Evolutionary conservation across 2,113 vertebrate species (phyloP).

Genomic region (Dipodomys ordii): DNA sequence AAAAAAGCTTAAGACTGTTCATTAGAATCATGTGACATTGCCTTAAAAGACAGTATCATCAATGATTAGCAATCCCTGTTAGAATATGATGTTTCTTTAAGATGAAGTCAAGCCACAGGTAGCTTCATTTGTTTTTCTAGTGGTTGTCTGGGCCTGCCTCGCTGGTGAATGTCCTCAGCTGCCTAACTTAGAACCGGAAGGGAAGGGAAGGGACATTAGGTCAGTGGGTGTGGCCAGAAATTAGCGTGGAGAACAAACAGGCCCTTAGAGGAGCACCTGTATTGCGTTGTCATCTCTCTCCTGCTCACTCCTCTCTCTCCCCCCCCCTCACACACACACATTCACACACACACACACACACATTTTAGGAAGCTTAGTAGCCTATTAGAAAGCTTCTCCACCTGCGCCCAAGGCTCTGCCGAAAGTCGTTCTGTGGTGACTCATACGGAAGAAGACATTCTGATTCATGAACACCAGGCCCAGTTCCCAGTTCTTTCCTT

Average conservation of each 20-base stretch:
- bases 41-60: background rate
- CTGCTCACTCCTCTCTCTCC: too few species aligned
- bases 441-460: conserved; percentile 49
- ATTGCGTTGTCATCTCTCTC: background rate
- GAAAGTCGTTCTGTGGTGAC: conserved; percentile 48
- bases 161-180: conserved; percentile 27
- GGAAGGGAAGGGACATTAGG: conserved; percentile 53
- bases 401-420: background rate
- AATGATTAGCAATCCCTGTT: background rate
- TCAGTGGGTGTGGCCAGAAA: conserved; percentile 44
- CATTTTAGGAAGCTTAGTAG: conserved; percentile 14
- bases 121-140: conserved; percentile 12
- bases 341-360: too few species aligned
- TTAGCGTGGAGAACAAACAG: background rate
- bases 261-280: background rate
- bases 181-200: conserved; percentile 35
- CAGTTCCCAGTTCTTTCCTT: background rate
- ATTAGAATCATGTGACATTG: background rate
- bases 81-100: background rate
- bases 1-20: background rate
- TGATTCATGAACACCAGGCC: conserved; percentile 34
- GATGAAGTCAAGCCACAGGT: background rate
- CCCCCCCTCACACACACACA: too few species aligned
- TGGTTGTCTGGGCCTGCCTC: conserved; percentile 54
- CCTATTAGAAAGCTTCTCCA: background rate